Evolutionary conservation across 2,113 vertebrate genomes (phyloP).

Genomic region (Recurvirostra avosetta): DNA sequence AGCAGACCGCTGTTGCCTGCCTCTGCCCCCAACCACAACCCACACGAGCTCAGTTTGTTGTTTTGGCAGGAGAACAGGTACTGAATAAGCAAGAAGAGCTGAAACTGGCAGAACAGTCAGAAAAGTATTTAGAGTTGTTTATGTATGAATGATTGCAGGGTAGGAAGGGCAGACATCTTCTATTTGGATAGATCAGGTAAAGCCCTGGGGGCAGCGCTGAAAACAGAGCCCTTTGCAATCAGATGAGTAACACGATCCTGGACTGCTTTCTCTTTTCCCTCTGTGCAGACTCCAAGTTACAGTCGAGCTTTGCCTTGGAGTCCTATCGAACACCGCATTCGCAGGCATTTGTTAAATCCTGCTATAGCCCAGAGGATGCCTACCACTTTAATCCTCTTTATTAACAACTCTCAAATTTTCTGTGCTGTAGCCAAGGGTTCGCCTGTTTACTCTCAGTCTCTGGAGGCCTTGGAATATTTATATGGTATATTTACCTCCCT

Average conservation of each 20-base stretch:
- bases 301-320: conserved; percentile 9
- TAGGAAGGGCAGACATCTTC: conserved; percentile 45
- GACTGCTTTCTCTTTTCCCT: conserved; percentile 5
- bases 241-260: conserved; percentile 49
- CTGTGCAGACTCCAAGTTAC: conserved; percentile 19
- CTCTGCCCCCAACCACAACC: conserved; percentile 37
- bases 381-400: conserved; percentile 18
- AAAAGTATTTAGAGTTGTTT: conserved; percentile 58
- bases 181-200: conserved; percentile 54
- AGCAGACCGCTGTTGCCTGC: conserved; percentile 14
- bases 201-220: background rate
- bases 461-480: background rate
- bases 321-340: background rate
- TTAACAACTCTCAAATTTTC: background rate
- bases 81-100: conserved; percentile 38
- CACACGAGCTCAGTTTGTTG: conserved; percentile 30
- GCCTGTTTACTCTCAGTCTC: background rate
- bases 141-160: conserved; percentile 52
- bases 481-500: background rate
- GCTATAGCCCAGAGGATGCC: conserved; percentile 32
- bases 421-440: background rate
- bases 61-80: conserved; percentile 29
- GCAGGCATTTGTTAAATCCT: conserved; percentile 15
- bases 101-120: conserved; percentile 42
- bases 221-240: conserved; percentile 31